These are phyloP conservation scores for Orthosia cruda DNA, from an alignment of 2,888 invertebrate species.

Conservation along the genomic window DNA sequence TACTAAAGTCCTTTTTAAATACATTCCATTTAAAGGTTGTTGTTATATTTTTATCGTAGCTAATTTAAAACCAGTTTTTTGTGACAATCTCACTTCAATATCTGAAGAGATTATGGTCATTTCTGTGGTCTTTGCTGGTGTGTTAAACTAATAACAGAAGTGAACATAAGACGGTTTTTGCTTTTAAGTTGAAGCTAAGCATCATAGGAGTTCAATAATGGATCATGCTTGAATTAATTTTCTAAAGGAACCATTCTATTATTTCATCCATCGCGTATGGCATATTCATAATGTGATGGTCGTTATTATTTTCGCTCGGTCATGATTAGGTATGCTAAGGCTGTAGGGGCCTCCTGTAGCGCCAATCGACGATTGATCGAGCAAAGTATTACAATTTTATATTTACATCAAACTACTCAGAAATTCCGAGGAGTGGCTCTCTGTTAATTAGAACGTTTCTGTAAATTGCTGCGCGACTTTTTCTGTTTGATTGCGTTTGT, in stretches of 20 bases:
- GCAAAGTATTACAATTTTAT: constrained; percentile 66
- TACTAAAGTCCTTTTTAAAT: constrained; percentile 58
- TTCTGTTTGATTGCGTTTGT: constrained; percentile 64
- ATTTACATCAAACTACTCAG: constrained; percentile 53
- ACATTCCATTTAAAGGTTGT: constrained; percentile 42
- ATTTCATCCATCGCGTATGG: constrained; percentile 55
- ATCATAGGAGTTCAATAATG: neutral
- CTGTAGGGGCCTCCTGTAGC: constrained; percentile 71
- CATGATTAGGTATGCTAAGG: constrained; percentile 73
- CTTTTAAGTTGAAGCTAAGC: constrained; percentile 6
- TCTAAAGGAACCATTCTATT: constrained; percentile 62
- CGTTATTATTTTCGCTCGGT: constrained; percentile 71
- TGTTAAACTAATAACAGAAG: constrained; percentile 8
- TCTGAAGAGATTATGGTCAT: constrained; percentile 42
- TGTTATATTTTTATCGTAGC: constrained; percentile 56
- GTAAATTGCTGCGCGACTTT: constrained; percentile 64
- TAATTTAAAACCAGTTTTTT: constrained; percentile 59
- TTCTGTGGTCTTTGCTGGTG: constrained; percentile 33
- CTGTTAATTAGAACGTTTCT: constrained; percentile 69
- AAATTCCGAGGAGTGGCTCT: constrained; percentile 44
- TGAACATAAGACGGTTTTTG: neutral
- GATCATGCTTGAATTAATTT: constrained; percentile 42
- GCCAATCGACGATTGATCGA: constrained; percentile 74
- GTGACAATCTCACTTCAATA: constrained; percentile 51
- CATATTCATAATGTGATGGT: constrained; percentile 58